phyloP scores from a whole-genome alignment of 2,797 vertebrate genomes.

The Pelochelys cantorii region DNA sequence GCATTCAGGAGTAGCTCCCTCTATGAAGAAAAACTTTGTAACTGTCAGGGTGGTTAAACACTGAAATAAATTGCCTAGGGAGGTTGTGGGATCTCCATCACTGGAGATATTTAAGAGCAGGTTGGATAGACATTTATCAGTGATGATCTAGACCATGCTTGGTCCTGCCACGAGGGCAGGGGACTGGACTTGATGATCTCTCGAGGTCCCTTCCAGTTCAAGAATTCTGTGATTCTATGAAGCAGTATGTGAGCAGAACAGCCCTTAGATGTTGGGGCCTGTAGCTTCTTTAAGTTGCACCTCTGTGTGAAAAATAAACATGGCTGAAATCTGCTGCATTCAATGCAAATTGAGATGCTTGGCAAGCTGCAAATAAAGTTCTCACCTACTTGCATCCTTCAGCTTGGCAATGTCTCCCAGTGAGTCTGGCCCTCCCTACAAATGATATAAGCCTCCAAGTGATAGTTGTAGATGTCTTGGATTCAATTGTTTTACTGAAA shows the following conservation, averaged over 20 bases:
- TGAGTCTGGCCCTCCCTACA: neutral
- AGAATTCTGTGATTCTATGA: no score
- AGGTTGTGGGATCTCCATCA: no score
- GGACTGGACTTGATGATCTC: no score
- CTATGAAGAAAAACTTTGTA: no score
- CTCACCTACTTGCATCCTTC: neutral
- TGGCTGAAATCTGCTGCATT: neutral
- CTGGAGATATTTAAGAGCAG: no score
- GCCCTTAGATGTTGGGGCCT: neutral
- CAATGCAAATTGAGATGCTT: neutral
- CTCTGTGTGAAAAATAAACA: neutral
- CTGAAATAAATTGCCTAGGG: no score
- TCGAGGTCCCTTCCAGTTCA: no score
- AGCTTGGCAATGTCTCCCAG: rapidly evolving
- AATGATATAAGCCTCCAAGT: neutral
- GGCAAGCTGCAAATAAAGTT: neutral
- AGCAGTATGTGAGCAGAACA: neutral
- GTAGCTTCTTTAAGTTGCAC: neutral
- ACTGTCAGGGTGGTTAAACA: no score
- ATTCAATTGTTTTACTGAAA: neutral
- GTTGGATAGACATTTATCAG: no score
- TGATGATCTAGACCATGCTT: no score
- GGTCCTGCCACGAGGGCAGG: no score
- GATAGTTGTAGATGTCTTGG: neutral
- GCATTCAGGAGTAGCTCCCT: rapidly evolving